Evolutionary conservation across 2,113 vertebrate genomes (phyloP).

Genomic region (Zosterops lateralis): DNA sequence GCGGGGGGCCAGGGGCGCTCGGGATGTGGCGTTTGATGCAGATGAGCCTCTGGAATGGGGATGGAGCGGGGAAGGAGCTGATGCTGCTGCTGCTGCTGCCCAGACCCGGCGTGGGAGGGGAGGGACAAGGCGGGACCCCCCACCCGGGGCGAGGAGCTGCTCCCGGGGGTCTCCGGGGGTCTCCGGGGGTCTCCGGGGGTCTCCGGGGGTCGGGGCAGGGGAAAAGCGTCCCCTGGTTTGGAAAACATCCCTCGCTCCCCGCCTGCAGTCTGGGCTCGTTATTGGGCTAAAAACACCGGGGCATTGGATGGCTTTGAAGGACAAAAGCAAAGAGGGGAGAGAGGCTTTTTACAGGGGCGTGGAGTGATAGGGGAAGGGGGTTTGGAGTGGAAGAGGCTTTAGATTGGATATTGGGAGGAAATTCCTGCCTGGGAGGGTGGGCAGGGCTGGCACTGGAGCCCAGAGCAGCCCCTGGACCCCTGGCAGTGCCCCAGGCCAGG

Average conservation of each 20-base stretch:
- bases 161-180: too few relatives aligned
- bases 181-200: too few relatives aligned
- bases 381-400: not conserved
- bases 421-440: not conserved
- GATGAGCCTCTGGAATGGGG: slow-evolving; percentile 29
- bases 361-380: not conserved
- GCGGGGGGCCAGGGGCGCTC: slow-evolving; percentile 53
- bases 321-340: not conserved
- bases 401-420: not conserved
- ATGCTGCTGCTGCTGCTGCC: not conserved
- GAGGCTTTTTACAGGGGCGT: not conserved
- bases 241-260: not conserved
- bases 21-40: slow-evolving; percentile 81
- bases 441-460: not conserved
- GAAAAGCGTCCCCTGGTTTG: not conserved
- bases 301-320: not conserved
- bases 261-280: not conserved
- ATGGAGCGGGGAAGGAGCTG: not conserved
- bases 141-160: too few relatives aligned
- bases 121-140: accelerated
- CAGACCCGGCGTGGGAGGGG: not conserved
- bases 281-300: not conserved
- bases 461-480: not conserved
- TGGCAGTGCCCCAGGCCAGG: not conserved
- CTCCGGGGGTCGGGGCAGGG: not conserved